phyloP scores from a whole-genome alignment of 2,888 invertebrate species.

The Erebia palarica region DNA sequence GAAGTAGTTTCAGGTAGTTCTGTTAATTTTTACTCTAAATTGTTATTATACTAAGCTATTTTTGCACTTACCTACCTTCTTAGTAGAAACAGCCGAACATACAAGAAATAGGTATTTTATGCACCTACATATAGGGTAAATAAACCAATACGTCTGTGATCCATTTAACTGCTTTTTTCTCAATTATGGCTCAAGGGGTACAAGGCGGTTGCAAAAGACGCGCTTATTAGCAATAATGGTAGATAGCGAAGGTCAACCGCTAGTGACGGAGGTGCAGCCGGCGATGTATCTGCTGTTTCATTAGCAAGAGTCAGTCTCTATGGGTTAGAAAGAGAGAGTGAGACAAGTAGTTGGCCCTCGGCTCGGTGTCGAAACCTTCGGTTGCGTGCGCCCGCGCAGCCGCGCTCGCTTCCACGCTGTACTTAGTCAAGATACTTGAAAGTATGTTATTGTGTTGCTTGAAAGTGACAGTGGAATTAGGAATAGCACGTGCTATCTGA shows the following conservation, averaged over 20 bases:
- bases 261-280: slow-evolving; percentile 58
- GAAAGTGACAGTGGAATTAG: slow-evolving; percentile 72
- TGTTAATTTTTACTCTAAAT: too few species aligned
- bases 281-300: slow-evolving; percentile 52
- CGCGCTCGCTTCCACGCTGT: slow-evolving; percentile 58
- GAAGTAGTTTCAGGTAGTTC: too few species aligned
- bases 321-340: slow-evolving; percentile 60
- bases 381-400: slow-evolving; percentile 64
- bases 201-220: slow-evolving; percentile 68
- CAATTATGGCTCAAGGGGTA: slow-evolving; percentile 62
- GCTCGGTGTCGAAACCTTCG: slow-evolving; percentile 70
- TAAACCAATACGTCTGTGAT: background rate
- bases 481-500: slow-evolving; percentile 53
- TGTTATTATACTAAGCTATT: too few species aligned
- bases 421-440: slow-evolving; percentile 55
- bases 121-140: background rate
- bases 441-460: slow-evolving; percentile 55
- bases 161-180: slow-evolving; percentile 15
- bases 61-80: too few species aligned
- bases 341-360: slow-evolving; percentile 54
- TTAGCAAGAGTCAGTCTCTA: slow-evolving; percentile 28
- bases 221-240: slow-evolving; percentile 76
- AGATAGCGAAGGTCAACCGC: slow-evolving; percentile 73
- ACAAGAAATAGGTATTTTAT: too few species aligned
- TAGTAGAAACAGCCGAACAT: too few species aligned